Conservation (phyloP, 64 coral and sea anemone genomes). For the Exaiptasia diaphana region DNA sequence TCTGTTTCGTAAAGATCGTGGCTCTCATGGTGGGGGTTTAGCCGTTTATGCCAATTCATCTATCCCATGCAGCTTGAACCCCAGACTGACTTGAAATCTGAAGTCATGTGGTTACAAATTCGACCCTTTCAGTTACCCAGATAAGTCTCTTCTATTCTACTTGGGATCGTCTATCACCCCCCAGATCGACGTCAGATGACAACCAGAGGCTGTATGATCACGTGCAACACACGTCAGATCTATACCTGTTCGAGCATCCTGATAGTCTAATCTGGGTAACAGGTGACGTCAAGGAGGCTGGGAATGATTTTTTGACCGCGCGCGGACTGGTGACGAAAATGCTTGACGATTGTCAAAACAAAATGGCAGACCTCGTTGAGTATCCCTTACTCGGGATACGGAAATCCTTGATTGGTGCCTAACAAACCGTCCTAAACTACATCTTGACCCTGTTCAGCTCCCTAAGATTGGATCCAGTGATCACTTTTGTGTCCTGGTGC, state of each 20-base stretch:
- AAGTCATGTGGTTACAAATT: conserved; percentile 20
- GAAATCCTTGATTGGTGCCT: conserved; percentile 52
- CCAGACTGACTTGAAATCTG: not conserved
- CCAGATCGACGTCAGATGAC: conserved; percentile 8
- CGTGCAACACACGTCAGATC: conserved; percentile 36
- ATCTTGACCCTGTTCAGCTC: conserved; percentile 22
- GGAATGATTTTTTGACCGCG: not conserved
- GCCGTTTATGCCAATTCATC: not conserved
- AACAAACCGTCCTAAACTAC: conserved; percentile 33
- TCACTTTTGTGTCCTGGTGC: conserved; percentile 47
- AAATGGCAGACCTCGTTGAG: too few relatives aligned
- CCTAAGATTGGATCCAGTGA: conserved; percentile 48
- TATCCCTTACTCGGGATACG: conserved; percentile 44
- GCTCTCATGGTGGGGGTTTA: not conserved
- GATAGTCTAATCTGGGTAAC: conserved; percentile 28
- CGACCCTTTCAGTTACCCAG: conserved; percentile 27
- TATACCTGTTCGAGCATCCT: conserved; percentile 17
- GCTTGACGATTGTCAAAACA: not conserved
- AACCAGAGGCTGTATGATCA: conserved; percentile 43
- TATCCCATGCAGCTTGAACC: conserved; percentile 9
- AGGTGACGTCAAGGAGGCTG: conserved; percentile 30
- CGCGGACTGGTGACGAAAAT: not conserved
- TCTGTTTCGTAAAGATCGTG: conserved; percentile 2
- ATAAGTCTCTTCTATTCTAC: conserved; percentile 27
- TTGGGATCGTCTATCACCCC: conserved; percentile 29